Percentiles rank a stretch among this genome's conserved stretches.
Conservation (phyloP, 2,113 vertebrate species). For the Sula dactylatra region DNA sequence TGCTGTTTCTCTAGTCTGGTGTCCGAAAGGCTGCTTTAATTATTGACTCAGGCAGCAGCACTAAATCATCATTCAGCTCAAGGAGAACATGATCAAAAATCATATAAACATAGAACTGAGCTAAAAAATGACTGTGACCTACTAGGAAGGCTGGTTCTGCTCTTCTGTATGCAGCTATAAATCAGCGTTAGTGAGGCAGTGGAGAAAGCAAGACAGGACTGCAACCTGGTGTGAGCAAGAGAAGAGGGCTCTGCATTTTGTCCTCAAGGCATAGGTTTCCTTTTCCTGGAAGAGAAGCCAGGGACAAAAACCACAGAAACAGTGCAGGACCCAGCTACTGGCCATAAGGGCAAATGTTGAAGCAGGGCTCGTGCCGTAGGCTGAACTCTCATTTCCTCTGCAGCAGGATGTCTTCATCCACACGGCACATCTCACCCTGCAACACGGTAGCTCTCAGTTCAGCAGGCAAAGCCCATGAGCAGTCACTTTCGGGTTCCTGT, state of each 20-base stretch:
- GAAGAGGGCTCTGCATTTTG: neutral
- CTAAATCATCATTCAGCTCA: neutral
- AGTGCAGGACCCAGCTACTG: neutral
- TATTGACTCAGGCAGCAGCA: neutral
- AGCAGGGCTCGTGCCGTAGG: fast-evolving
- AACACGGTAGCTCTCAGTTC: neutral
- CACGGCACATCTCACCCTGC: neutral
- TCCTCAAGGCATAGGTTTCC: neutral
- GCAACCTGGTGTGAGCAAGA: neutral
- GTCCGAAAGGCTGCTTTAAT: neutral
- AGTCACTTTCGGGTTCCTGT: neutral
- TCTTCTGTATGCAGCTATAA: neutral
- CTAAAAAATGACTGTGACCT: neutral
- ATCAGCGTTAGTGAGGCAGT: neutral
- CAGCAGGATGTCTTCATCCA: neutral
- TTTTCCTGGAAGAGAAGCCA: neutral
- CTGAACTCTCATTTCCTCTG: neutral
- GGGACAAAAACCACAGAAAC: neutral
- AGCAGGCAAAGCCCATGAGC: neutral
- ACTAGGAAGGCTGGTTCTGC: neutral
- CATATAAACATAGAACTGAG: neutral
- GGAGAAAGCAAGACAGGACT: neutral
- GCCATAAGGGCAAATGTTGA: neutral
- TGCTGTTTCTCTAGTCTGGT: neutral
- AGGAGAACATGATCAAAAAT: neutral